Base-by-base conservation (phyloP, 2,113 vertebrate genomes). In the Psettodes erumei region DNA sequence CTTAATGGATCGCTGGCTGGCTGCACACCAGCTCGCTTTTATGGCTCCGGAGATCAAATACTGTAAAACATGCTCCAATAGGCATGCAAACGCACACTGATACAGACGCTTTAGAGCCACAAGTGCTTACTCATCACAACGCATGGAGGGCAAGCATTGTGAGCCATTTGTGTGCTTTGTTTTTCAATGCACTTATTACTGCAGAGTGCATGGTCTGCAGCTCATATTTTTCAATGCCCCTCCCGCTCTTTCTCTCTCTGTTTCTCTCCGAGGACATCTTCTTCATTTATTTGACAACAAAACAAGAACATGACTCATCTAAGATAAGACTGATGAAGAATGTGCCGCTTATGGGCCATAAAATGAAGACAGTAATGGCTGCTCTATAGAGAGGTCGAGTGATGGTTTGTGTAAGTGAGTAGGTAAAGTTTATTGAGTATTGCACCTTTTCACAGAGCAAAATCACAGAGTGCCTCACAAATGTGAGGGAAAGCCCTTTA, bases 111-210 rank as follows among this genome's bases (percentile, higher is more conserved):
- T 60, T 12, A 79, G 56, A 81, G 45, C 59, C 55, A 85, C 75
- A 71, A 85, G 77, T 85, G 82, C 83, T 89, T 79, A 86, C 75
- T 90, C 86, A 91, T 88, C 85, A 82, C 71, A 56, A 59, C 0
- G 51, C 60, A 25, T 54, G 58, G 28, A 59, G 66, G 40, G 45
- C 11, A 58, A 0, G 19, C 54, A 42, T 63, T 66, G 69, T 51
- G 72, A 64, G 47, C 33, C 68, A 19, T 81, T 85, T 75, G 55
- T 87, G 85, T 74, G 75, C 83, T 72, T 81, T 83, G 76, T 81
- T 90, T 87, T 74, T 61, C 53, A 79, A 69, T 80, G 65, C 18
- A 27, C 47, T 70, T 51, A 83, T 83, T 72, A 79, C 45, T 38
- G 50, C 48, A 8, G 73, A 82, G 72, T 53, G 35, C 74, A 33